Conservation (phyloP, 2,888 invertebrate genomes). For the Scrobipalpa costella region DNA sequence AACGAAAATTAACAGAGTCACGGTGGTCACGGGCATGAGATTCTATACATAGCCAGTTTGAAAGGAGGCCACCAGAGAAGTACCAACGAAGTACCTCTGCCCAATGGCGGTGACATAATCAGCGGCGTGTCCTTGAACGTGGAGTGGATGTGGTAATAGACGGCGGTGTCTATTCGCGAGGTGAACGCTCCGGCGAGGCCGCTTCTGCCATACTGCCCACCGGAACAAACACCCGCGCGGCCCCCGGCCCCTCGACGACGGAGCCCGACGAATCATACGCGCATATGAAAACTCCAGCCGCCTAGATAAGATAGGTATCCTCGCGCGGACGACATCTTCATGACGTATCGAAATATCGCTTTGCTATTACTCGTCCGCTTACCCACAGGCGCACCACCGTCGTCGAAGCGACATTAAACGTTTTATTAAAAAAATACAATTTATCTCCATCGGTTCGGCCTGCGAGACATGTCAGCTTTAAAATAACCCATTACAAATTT, state of each 20-base stretch:
- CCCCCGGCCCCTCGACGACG: slow-evolving; percentile 30
- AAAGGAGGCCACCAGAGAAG: slow-evolving; percentile 6
- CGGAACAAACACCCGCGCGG: slow-evolving; percentile 38
- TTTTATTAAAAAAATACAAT: slow-evolving; percentile 40
- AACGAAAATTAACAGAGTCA: not conserved
- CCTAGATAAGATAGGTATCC: slow-evolving; percentile 41
- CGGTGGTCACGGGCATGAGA: slow-evolving; percentile 6
- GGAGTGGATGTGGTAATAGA: slow-evolving; percentile 56
- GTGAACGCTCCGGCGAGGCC: slow-evolving; percentile 76
- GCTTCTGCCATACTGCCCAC: slow-evolving; percentile 38
- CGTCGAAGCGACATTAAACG: slow-evolving; percentile 32
- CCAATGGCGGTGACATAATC: slow-evolving; percentile 59
- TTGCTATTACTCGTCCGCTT: not conserved
- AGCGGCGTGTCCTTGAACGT: slow-evolving; percentile 66
- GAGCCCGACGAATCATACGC: slow-evolving; percentile 11
- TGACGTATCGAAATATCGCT: not conserved
- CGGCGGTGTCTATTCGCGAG: slow-evolving; percentile 61
- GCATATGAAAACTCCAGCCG: slow-evolving; percentile 36
- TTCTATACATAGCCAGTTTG: slow-evolving; percentile 5
- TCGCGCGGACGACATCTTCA: slow-evolving; percentile 34
- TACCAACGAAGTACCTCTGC: slow-evolving; percentile 27
- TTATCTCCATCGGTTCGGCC: slow-evolving; percentile 38
- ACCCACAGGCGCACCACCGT: slow-evolving; percentile 17
- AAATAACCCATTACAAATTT: slow-evolving; percentile 70
- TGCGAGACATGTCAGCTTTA: slow-evolving; percentile 54